Base-by-base conservation (phyloP, 2,113 vertebrate species). In the Suncus etruscus region DNA sequence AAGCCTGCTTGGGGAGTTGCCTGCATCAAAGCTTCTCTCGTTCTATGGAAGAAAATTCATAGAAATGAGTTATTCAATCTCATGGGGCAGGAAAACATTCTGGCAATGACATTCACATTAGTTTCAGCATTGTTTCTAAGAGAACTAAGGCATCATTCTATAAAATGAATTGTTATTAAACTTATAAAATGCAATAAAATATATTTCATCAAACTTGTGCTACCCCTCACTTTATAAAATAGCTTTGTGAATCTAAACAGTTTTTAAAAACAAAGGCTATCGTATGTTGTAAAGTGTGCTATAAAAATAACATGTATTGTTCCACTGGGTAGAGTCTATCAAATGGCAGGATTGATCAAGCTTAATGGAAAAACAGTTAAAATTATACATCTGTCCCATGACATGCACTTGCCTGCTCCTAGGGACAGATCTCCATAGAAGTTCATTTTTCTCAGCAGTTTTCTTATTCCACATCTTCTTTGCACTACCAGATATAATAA, bases 101-200 rank as follows among this genome's bases (percentile, higher is more conserved):
- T 63, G 75, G 29, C 87, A 90, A 86, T 91, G 90, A 90, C 90
- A 93, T n/a, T 31, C 87, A 3, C 58, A 82, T 87, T 93, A 11
- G 25, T 90, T 90, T 93, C 72, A 72, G 27, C 47, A 84, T 70
- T 84, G 68, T 93, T 96, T 96, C 79, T 76, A 92, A 14, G 48
- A 75, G 58, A 95, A 82, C 8, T 39, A 94, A 90, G 39, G 25
- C 74, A 91, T 74, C 25, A 25, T 29, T 93, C 51, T 90, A 29
- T 50, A 29, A 87, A 92, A 94, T 29, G 22, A 91, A 86, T 70
- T 80, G 27, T 79, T 87, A 82, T 39, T 51, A 90, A 94, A 83
- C 47, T 79, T 79, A 84, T 1, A 48, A 92, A 91, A 91, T 66
- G n/a, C 61, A 89, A 22, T 87, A 91, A 94, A 89, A 92, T 93